phyloP scores from a whole-genome alignment of 1,140 invertebrate species.

The Andricus grossulariae region DNA sequence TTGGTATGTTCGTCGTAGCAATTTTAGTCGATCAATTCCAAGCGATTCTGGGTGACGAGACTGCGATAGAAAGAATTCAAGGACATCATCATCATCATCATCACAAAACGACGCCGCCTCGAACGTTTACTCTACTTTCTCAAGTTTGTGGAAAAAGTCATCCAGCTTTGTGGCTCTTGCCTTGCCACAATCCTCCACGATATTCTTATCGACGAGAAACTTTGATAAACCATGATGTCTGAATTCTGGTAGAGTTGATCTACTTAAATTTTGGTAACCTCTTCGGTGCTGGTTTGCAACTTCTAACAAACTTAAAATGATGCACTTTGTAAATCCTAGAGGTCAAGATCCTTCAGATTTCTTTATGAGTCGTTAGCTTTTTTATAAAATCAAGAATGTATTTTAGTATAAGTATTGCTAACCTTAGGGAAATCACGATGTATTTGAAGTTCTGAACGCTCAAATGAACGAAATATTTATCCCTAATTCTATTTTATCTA shows the following conservation, averaged over 20 bases:
- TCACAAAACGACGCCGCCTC: slow-evolving; percentile 73
- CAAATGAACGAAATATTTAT: too few relatives aligned
- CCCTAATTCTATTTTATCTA: too few relatives aligned
- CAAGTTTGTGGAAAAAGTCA: slow-evolving; percentile 89
- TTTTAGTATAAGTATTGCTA: too few relatives aligned
- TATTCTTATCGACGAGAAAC: slow-evolving; percentile 77
- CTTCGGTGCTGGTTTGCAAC: too few relatives aligned
- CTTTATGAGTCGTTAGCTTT: too few relatives aligned
- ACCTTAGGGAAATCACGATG: neutral
- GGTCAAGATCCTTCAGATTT: too few relatives aligned
- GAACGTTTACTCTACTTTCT: slow-evolving; percentile 82
- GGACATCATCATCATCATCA: slow-evolving; percentile 81
- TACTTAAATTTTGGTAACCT: too few relatives aligned
- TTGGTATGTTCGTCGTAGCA: slow-evolving; percentile 92
- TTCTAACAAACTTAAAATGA: too few relatives aligned
- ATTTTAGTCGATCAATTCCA: slow-evolving; percentile 93
- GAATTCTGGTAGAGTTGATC: slow-evolving; percentile 39
- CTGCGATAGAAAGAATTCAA: slow-evolving; percentile 87
- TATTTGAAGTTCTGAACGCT: too few relatives aligned
- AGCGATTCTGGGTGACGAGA: slow-evolving; percentile 89
- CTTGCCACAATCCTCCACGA: slow-evolving; percentile 77
- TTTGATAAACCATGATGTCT: slow-evolving; percentile 79
- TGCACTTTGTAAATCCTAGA: too few relatives aligned
- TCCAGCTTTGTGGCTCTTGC: slow-evolving; percentile 81
- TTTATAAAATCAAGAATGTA: too few relatives aligned